phyloP scores from a whole-genome alignment of 1,140 invertebrate species.

The Laupala kohalensis region DNA sequence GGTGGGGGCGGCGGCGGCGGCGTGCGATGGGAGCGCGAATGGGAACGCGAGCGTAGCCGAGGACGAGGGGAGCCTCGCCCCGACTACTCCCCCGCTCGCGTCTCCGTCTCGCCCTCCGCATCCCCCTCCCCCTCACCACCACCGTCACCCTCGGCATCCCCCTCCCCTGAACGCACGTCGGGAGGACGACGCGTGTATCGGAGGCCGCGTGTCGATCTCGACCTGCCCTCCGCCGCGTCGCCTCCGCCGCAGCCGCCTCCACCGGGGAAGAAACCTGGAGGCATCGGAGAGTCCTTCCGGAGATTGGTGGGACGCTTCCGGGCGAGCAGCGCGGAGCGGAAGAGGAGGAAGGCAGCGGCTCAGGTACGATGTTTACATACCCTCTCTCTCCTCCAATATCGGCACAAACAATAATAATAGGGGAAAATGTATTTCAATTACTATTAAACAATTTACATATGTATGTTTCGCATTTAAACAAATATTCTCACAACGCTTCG shows the following conservation, averaged over 20 bases:
- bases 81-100: constrained; percentile 50
- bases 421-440: too few relatives aligned
- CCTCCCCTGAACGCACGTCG: constrained; percentile 30
- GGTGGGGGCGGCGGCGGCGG: constrained; percentile 19
- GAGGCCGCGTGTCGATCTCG: constrained; percentile 23
- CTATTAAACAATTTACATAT: too few relatives aligned
- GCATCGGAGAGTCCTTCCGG: constrained; percentile 46
- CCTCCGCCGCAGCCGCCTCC: constrained; percentile 19
- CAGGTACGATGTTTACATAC: constrained; percentile 37
- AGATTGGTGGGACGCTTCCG: constrained; percentile 64
- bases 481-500: too few relatives aligned
- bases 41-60: not conserved
- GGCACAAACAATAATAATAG: too few relatives aligned
- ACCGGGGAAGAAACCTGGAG: constrained; percentile 26
- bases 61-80: constrained; percentile 42
- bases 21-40: constrained; percentile 28
- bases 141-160: constrained; percentile 21
- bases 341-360: constrained; percentile 24
- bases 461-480: too few relatives aligned
- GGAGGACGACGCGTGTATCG: constrained; percentile 16
- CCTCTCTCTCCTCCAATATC: too few relatives aligned
- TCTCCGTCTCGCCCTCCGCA: constrained; percentile 28
- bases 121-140: constrained; percentile 28
- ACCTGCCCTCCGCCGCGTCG: constrained; percentile 21
- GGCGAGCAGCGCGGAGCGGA: constrained; percentile 57